phyloP scores from a whole-genome alignment of 1,140 invertebrate species.

The Hyles euphorbiae region DNA sequence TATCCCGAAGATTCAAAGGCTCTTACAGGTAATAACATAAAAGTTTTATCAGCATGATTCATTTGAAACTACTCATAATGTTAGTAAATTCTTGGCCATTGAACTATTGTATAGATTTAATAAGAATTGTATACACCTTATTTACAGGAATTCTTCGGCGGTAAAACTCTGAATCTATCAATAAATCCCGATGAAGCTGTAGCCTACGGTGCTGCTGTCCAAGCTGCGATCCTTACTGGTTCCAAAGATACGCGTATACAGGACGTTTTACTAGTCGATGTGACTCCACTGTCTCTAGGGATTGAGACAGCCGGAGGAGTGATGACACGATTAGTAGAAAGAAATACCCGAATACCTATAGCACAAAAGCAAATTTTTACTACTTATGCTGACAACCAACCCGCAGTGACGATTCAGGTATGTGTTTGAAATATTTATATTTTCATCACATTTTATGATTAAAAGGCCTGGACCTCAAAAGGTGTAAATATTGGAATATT shows the following conservation, averaged over 20 bases:
- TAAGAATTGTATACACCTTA: neutral
- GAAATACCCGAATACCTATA: conserved; percentile 82
- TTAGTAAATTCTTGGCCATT: no score
- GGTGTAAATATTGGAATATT: no score
- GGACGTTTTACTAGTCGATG: conserved; percentile 85
- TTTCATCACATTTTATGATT: neutral
- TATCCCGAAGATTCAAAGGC: conserved; percentile 81
- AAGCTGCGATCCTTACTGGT: conserved; percentile 85
- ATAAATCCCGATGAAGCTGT: conserved; percentile 90
- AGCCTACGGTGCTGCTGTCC: conserved; percentile 83
- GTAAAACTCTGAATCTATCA: conserved; percentile 81
- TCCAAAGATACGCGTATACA: conserved; percentile 83
- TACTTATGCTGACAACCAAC: conserved; percentile 81
- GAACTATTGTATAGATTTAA: neutral
- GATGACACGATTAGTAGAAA: conserved; percentile 80
- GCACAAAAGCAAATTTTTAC: conserved; percentile 81
- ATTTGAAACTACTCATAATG: no score
- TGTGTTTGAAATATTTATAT: neutral
- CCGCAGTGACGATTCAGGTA: conserved; percentile 86
- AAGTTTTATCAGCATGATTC: neutral
- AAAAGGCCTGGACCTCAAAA: no score
- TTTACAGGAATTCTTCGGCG: conserved; percentile 78
- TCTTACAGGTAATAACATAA: conserved; percentile 61
- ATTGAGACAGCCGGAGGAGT: conserved; percentile 83
- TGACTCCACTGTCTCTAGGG: conserved; percentile 82